phyloP scores from a whole-genome alignment of 1,140 invertebrate genomes.

The Hydropsyche tenuis region DNA sequence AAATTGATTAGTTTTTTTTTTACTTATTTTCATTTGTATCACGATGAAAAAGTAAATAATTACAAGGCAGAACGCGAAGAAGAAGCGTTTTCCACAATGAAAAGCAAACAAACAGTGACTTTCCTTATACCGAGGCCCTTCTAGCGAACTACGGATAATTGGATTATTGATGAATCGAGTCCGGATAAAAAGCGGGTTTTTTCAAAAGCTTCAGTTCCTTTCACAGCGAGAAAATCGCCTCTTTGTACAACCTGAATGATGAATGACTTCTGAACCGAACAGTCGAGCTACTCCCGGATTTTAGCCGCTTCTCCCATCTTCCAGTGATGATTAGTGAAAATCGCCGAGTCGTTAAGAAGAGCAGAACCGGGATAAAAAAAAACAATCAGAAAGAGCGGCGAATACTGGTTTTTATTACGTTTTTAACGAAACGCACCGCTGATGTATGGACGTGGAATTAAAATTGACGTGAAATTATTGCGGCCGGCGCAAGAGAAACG shows the following conservation, averaged over 20 bases:
- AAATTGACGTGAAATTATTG: slow-evolving; percentile 24
- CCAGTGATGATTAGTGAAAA: slow-evolving; percentile 12
- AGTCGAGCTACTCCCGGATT: slow-evolving; percentile 1
- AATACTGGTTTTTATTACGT: background rate
- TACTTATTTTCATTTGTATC: too few relatives aligned
- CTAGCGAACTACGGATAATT: slow-evolving; percentile 11
- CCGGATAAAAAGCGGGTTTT: background rate
- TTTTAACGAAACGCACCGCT: slow-evolving; percentile 9
- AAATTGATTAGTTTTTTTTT: too few relatives aligned
- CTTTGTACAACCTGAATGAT: slow-evolving; percentile 4
- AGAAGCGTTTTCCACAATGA: too few relatives aligned
- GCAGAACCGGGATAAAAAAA: background rate
- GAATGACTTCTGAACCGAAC: background rate
- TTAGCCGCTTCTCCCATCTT: background rate
- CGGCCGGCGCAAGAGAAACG: background rate
- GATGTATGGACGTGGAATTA: slow-evolving; percentile 19
- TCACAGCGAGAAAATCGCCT: slow-evolving; percentile 6
- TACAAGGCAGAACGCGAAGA: too few relatives aligned
- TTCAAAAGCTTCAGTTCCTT: background rate
- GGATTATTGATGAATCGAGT: slow-evolving; percentile 22
- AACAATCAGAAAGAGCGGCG: too few relatives aligned
- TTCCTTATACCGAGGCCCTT: too few relatives aligned
- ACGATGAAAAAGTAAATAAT: too few relatives aligned
- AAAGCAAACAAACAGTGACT: too few relatives aligned
- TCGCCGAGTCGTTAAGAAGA: background rate